Conservation (phyloP, 2,113 vertebrate genomes). For the Manacus vitellinus region DNA sequence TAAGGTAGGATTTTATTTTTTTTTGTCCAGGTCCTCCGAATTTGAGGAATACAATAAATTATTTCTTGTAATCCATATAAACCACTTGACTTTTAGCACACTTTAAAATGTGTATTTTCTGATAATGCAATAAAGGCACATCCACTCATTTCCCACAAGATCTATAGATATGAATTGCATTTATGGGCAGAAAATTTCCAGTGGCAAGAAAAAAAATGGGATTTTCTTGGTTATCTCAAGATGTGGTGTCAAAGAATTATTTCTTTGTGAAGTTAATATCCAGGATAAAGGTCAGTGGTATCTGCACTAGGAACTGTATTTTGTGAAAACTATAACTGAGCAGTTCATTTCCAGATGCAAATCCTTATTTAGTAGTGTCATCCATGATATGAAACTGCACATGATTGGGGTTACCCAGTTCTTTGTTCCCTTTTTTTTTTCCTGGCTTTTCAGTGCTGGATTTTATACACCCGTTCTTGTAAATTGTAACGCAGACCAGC, state of each 20-base stretch:
- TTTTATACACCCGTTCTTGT: rapidly evolving
- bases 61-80: background rate
- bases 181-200: background rate
- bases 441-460: background rate
- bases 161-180: background rate
- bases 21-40: background rate
- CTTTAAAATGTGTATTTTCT: background rate
- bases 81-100: background rate
- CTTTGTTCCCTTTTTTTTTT: too few relatives aligned
- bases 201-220: background rate
- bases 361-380: background rate
- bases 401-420: background rate
- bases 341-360: background rate
- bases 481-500: background rate
- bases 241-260: background rate
- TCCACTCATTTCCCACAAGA: background rate
- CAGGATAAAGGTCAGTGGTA: background rate
- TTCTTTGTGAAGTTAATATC: background rate
- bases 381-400: background rate
- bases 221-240: background rate
- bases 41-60: background rate
- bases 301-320: background rate
- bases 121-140: background rate
- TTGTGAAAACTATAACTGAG: background rate
- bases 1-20: background rate